These are phyloP conservation scores for Cyanoramphus novaezelandiae DNA, from an alignment of 2,113 vertebrate genomes.

Conservation along the genomic window DNA sequence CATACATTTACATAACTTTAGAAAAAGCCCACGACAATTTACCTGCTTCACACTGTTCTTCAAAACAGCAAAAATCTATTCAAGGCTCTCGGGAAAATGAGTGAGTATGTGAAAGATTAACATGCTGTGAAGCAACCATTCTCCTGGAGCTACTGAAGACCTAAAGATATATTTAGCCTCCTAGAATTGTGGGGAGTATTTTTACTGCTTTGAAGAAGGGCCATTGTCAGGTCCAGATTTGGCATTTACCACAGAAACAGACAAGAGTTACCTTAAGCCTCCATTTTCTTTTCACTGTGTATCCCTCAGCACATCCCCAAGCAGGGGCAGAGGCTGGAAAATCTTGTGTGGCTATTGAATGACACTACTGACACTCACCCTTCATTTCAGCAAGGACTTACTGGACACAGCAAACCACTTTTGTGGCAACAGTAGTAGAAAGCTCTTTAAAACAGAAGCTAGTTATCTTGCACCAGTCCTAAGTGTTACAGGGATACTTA, in stretches of 20 bases:
- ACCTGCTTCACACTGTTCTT: not conserved
- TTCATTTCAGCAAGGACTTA: not conserved
- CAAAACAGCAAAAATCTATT: not conserved
- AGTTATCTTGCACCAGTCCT: not conserved
- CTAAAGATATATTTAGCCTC: not conserved
- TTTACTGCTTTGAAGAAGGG: not conserved
- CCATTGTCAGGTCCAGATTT: not conserved
- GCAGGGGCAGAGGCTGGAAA: not conserved
- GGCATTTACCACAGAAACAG: not conserved
- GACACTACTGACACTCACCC: not conserved
- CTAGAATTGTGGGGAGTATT: not conserved
- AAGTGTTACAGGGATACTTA: not conserved
- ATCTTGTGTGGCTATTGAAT: not conserved
- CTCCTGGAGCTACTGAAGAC: not conserved
- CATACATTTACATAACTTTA: slow-evolving; percentile 15
- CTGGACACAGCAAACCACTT: not conserved
- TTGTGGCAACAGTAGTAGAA: not conserved
- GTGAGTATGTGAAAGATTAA: not conserved
- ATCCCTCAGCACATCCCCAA: not conserved
- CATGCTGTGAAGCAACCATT: not conserved
- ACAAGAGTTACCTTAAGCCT: not conserved
- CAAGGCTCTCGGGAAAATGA: not conserved
- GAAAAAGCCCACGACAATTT: not conserved
- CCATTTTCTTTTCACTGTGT: not conserved
- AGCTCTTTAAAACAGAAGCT: not conserved